A percentile compares a stretch with the other conserved stretches of the same genome.
phyloP scores from a whole-genome alignment of 1,140 invertebrate genomes.

The Nephotettix cincticeps region DNA sequence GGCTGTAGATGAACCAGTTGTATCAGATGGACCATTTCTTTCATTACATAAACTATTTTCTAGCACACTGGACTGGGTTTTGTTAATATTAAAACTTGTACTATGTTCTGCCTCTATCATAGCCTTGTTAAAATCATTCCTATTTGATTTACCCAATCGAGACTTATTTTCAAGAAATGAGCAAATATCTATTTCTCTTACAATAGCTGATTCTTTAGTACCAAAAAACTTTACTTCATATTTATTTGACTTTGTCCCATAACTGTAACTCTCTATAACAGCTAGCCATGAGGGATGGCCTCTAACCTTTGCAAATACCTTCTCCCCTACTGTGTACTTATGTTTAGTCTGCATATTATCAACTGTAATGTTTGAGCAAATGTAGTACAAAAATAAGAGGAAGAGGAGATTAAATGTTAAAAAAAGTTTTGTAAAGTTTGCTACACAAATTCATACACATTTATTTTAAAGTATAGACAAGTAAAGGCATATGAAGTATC shows the following conservation, averaged over 20 bases:
- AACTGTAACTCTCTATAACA: not conserved
- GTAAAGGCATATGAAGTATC: too few relatives aligned
- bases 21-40: too few relatives aligned
- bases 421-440: too few relatives aligned
- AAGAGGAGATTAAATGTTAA: too few relatives aligned
- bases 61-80: too few relatives aligned
- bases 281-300: not conserved
- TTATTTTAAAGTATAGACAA: too few relatives aligned
- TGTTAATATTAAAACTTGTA: too few relatives aligned
- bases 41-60: too few relatives aligned
- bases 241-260: not conserved
- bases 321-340: not conserved
- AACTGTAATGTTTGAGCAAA: too few relatives aligned
- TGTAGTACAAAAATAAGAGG: too few relatives aligned
- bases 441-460: too few relatives aligned
- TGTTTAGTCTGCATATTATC: not conserved
- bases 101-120: not conserved
- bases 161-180: not conserved
- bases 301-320: not conserved
- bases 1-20: too few relatives aligned
- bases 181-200: slow-evolving; percentile 1
- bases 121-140: not conserved
- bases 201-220: not conserved
- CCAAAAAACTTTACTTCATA: not conserved
- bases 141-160: not conserved